These are phyloP conservation scores for Heliconius cydno DNA, from an alignment of 2,888 invertebrate genomes.

Conservation along the genomic window DNA sequence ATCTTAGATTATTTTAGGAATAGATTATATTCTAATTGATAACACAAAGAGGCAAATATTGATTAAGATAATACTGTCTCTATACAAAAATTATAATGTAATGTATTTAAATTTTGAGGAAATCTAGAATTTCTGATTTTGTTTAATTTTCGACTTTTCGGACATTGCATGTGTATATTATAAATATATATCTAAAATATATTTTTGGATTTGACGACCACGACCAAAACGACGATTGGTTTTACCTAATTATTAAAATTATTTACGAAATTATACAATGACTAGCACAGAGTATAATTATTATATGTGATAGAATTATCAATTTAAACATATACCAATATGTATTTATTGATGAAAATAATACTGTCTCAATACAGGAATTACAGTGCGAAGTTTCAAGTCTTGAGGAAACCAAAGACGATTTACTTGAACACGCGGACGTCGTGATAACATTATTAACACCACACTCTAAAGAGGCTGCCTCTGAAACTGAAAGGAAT, in stretches of 20 bases:
- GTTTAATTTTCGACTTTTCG: no score
- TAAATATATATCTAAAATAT: background rate
- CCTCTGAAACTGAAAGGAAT: constrained; percentile 87
- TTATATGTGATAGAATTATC: background rate
- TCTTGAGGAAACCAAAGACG: constrained; percentile 86
- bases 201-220: background rate
- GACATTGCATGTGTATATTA: background rate
- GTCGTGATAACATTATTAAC: constrained; percentile 88
- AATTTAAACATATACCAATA: background rate
- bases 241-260: background rate
- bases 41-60: background rate
- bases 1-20: no score
- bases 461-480: constrained; percentile 86
- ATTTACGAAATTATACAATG: background rate
- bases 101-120: background rate
- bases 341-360: background rate
- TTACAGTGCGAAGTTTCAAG: constrained; percentile 88
- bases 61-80: background rate
- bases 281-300: background rate
- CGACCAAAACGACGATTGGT: background rate
- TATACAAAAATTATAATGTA: background rate
- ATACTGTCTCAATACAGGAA: constrained; percentile 80
- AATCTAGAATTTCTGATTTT: background rate
- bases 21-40: no score
- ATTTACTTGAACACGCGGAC: constrained; percentile 87